Evolutionary conservation across 2,888 invertebrate genomes (phyloP).

Genomic region (Eupithecia tripunctaria): DNA sequence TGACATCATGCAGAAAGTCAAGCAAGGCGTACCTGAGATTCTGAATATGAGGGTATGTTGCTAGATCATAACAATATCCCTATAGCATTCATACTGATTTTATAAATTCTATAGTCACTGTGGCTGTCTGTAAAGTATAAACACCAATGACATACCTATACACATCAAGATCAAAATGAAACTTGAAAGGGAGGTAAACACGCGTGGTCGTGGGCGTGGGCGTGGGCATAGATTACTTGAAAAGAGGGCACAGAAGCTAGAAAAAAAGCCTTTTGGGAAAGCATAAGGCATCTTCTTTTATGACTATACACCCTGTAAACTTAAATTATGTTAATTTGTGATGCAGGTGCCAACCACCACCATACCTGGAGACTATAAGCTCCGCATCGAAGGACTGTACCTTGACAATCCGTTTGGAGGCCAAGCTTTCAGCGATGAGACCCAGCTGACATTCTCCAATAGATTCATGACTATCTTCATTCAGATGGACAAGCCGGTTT

Average conservation of each 20-base stretch:
- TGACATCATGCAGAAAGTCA: conserved; percentile 91
- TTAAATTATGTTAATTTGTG: neutral
- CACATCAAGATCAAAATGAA: no score
- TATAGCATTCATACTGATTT: neutral
- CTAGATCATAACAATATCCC: neutral
- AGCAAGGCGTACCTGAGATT: conserved; percentile 94
- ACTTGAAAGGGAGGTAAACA: no score
- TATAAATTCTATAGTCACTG: no score
- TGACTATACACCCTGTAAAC: neutral
- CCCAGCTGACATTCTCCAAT: conserved; percentile 92
- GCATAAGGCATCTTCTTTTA: no score
- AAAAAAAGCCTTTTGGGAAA: neutral
- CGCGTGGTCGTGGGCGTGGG: no score
- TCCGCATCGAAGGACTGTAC: conserved; percentile 92
- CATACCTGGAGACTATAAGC: conserved; percentile 91
- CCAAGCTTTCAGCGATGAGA: conserved; percentile 95
- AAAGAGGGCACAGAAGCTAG: no score
- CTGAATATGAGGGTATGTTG: conserved; percentile 91
- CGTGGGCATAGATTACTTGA: no score
- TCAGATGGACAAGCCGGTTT: conserved; percentile 97
- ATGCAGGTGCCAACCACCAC: conserved; percentile 91
- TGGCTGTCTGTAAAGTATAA: no score
- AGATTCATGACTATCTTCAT: conserved; percentile 98
- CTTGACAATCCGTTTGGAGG: conserved; percentile 92
- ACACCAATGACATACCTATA: no score